These are phyloP conservation scores for Pyrgus malvae DNA, from an alignment of 2,888 invertebrate genomes.

Conservation along the genomic window DNA sequence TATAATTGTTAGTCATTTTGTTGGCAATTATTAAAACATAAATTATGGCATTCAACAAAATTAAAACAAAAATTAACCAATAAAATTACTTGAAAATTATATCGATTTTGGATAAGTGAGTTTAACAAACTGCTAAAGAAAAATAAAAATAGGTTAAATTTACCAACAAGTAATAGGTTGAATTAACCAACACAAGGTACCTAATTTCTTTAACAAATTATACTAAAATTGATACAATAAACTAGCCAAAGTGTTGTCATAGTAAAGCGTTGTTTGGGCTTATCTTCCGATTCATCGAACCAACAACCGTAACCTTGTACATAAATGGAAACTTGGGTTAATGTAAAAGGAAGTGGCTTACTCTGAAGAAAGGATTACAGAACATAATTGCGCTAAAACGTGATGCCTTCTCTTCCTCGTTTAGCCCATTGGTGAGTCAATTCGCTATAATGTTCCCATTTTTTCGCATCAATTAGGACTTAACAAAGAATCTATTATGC, in stretches of 20 bases:
- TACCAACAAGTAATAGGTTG: no score
- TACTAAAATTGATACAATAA: no score
- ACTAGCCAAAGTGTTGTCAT: slow-evolving; percentile 16
- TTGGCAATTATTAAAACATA: no score
- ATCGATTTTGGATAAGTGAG: no score
- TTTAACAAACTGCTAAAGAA: no score
- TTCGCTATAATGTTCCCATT: slow-evolving; percentile 13
- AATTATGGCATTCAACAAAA: no score
- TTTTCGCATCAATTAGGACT: slow-evolving; percentile 14
- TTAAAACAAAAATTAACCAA: no score
- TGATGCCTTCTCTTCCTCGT: slow-evolving; percentile 10
- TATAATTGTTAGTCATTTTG: no score
- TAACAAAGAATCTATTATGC: slow-evolving; percentile 9
- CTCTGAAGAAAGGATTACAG: slow-evolving; percentile 17
- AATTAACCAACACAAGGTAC: no score
- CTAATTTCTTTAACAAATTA: no score
- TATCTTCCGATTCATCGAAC: slow-evolving; percentile 34
- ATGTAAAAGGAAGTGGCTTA: slow-evolving; percentile 31
- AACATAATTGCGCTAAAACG: slow-evolving; percentile 8
- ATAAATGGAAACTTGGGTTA: slow-evolving; percentile 29
- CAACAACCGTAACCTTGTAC: slow-evolving; percentile 36
- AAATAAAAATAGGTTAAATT: no score
- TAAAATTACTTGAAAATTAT: no score
- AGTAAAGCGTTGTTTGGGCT: slow-evolving; percentile 8
- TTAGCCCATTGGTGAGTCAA: slow-evolving; percentile 23